These are phyloP conservation scores for Ophion ellenae DNA, from an alignment of 2,888 invertebrate species.

Conservation along the genomic window DNA sequence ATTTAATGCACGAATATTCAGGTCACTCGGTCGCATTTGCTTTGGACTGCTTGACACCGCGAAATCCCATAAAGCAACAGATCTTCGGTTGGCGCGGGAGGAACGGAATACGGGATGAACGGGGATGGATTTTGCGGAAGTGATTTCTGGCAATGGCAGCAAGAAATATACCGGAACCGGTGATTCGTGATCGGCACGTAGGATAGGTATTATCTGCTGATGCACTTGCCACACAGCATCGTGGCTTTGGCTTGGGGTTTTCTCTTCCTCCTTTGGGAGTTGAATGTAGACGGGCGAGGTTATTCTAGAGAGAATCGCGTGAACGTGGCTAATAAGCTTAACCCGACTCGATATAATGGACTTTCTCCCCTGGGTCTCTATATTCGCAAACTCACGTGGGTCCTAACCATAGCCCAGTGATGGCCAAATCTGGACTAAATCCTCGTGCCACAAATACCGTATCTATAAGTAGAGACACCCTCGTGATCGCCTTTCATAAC, in stretches of 20 bases:
- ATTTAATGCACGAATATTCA: conserved; percentile 61
- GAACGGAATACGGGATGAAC: background rate
- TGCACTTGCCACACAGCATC: conserved; percentile 31
- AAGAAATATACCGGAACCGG: conserved; percentile 47
- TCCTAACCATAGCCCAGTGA: conserved; percentile 15
- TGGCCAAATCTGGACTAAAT: conserved; percentile 31
- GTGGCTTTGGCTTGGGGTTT: conserved; percentile 32
- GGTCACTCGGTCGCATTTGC: conserved; percentile 60
- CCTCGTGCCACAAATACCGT: conserved; percentile 6
- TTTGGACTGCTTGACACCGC: conserved; percentile 30
- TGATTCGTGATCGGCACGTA: conserved; percentile 50
- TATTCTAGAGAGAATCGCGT: conserved; percentile 32
- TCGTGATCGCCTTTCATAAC: background rate
- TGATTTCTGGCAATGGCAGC: conserved; percentile 50
- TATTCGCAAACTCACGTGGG: conserved; percentile 20
- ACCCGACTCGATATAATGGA: conserved; percentile 56
- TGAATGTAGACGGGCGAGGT: background rate
- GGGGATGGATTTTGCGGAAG: conserved; percentile 10
- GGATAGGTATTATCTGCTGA: conserved; percentile 50
- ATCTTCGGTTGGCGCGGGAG: background rate
- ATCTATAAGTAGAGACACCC: background rate
- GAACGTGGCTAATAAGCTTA: conserved; percentile 60
- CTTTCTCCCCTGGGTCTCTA: conserved; percentile 33
- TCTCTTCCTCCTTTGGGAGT: conserved; percentile 38
- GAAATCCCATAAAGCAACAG: conserved; percentile 8